Percentiles rank a stretch among this genome's conserved stretches.
phyloP scores from a whole-genome alignment of 2,797 vertebrate species.

The Chromis chromis region DNA sequence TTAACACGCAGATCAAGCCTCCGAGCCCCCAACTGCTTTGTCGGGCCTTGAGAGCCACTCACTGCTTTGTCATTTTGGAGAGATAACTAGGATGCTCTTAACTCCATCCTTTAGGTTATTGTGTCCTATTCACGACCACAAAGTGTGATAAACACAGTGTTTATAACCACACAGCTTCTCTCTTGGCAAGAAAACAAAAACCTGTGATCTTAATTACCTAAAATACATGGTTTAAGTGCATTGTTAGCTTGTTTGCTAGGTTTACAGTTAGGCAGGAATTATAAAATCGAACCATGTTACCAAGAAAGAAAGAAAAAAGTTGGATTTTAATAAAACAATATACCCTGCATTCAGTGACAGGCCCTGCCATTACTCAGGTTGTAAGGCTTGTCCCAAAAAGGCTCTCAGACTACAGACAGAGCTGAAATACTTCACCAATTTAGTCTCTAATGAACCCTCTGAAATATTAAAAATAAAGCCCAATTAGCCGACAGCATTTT shows the following conservation, averaged over 20 bases:
- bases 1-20: constrained; percentile 39
- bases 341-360: constrained; percentile 4
- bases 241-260: background rate
- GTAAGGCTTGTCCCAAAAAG: constrained; percentile 49
- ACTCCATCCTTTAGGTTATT: constrained; percentile 20
- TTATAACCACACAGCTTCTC: background rate
- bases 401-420: constrained; percentile 42
- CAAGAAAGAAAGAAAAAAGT: background rate
- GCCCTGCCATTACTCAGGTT: constrained; percentile 35
- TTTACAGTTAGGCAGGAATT: background rate
- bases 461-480: constrained; percentile 81
- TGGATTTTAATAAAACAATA: constrained; percentile 16
- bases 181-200: constrained; percentile 2
- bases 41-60: constrained; percentile 13
- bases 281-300: constrained; percentile 7
- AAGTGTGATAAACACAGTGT: background rate
- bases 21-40: constrained; percentile 15
- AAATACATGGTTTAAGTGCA: background rate
- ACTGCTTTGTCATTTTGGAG: constrained; percentile 21
- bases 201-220: background rate
- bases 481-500: constrained; percentile 78
- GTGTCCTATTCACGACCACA: constrained; percentile 21
- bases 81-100: constrained; percentile 30
- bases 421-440: constrained; percentile 70
- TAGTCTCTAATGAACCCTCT: constrained; percentile 71